phyloP scores from a whole-genome alignment of 2,113 vertebrate genomes.

The Upupa epops region DNA sequence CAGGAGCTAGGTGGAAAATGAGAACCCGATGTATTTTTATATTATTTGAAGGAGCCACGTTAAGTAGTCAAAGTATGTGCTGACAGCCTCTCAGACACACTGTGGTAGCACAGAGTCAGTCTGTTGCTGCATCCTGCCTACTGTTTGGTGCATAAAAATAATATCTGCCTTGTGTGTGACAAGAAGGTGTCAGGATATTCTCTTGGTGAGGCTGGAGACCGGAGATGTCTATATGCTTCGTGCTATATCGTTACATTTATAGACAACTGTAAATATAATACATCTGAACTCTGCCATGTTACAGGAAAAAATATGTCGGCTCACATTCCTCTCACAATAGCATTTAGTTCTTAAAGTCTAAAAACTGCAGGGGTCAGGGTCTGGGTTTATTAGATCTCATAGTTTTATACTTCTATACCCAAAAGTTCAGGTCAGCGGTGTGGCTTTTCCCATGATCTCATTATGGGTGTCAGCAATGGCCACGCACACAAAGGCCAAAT shows the following conservation, averaged over 20 bases:
- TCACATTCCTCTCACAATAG: conserved; percentile 51
- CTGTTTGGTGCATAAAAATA: conserved; percentile 57
- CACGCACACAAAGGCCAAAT: conserved; percentile 23
- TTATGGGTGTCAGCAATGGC: conserved; percentile 54
- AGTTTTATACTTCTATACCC: conserved; percentile 51
- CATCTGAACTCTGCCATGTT: conserved; percentile 47
- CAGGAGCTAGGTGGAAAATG: conserved; percentile 25
- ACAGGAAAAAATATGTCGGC: not conserved
- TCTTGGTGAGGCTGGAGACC: conserved; percentile 39
- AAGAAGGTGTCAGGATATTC: conserved; percentile 57
- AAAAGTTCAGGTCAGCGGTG: conserved; percentile 52
- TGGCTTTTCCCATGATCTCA: conserved; percentile 67
- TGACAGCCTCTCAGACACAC: conserved; percentile 67
- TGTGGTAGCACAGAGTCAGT: conserved; percentile 57
- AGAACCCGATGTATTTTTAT: not conserved
- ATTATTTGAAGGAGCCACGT: conserved; percentile 48
- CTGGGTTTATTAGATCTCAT: conserved; percentile 51
- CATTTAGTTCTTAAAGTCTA: conserved; percentile 41
- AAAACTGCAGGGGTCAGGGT: conserved; percentile 20
- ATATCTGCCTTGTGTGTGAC: conserved; percentile 46
- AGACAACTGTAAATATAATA: conserved; percentile 41
- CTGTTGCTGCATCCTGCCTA: conserved; percentile 65
- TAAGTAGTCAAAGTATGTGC: conserved; percentile 58
- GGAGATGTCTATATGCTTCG: conserved; percentile 45
- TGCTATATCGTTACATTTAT: conserved; percentile 20